These are phyloP conservation scores for Micropoecilia bifurca DNA, from an alignment of 2,797 vertebrate species.

Conservation along the genomic window DNA sequence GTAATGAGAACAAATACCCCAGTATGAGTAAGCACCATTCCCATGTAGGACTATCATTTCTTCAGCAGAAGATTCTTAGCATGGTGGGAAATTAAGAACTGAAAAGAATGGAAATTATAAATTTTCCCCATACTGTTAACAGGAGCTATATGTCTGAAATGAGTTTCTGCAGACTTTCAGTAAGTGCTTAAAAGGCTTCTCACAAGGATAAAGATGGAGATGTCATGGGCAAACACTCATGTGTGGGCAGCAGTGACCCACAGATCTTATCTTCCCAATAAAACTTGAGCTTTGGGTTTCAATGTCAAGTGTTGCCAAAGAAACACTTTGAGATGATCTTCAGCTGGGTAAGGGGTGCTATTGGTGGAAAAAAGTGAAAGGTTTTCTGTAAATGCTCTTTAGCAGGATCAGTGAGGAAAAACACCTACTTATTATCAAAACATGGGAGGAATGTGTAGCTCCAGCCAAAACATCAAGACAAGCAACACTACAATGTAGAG, in stretches of 20 bases:
- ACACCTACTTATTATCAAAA: background rate
- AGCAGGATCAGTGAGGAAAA: background rate
- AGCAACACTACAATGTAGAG: background rate
- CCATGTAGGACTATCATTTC: background rate
- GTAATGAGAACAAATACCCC: background rate
- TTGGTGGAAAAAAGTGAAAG: background rate
- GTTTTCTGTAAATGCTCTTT: background rate
- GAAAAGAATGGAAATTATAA: background rate
- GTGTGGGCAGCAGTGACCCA: background rate
- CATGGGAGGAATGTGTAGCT: background rate
- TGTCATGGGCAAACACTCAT: background rate
- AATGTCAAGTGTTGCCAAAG: background rate
- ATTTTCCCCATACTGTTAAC: background rate
- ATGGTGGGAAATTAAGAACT: background rate
- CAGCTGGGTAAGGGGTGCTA: background rate
- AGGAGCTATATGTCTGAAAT: conserved; percentile 14
- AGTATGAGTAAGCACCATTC: background rate
- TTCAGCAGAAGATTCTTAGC: background rate
- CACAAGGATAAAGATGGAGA: conserved; percentile 7
- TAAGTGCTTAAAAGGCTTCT: background rate
- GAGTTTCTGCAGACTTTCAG: conserved; percentile 19
- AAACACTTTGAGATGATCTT: background rate
- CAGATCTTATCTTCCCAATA: background rate
- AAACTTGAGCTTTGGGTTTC: background rate
- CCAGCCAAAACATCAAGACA: background rate